Evolutionary conservation across 2,888 invertebrate species (phyloP).

Genomic region (Pandemis corylana): DNA sequence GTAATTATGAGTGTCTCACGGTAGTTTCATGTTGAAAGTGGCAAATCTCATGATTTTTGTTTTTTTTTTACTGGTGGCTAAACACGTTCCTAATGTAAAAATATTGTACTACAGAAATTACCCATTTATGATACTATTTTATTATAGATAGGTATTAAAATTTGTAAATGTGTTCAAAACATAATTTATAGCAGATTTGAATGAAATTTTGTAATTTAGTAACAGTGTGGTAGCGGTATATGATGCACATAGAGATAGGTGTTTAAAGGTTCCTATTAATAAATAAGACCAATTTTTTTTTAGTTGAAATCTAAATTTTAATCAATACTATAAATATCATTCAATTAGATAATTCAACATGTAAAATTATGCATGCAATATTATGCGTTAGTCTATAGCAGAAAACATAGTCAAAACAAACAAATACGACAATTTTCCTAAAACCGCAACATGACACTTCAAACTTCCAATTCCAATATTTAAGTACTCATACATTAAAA

Average conservation of each 20-base stretch:
- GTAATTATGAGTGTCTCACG: no score
- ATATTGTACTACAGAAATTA: no score
- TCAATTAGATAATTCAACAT: not conserved
- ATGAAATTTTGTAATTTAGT: no score
- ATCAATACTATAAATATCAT: not conserved
- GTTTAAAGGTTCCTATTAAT: not conserved
- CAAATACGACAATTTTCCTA: not conserved
- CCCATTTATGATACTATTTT: no score
- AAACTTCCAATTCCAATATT: not conserved
- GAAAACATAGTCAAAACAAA: not conserved
- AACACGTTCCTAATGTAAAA: no score
- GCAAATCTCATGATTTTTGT: no score
- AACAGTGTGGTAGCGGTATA: no score
- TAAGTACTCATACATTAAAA: not conserved
- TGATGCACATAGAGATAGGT: not conserved
- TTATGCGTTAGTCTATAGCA: not conserved
- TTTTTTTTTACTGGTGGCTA: no score
- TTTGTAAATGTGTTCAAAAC: not conserved
- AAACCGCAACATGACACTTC: not conserved
- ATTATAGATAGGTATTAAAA: no score
- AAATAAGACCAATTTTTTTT: not conserved
- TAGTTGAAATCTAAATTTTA: not conserved
- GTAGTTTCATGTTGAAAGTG: no score
- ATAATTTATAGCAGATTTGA: no score
- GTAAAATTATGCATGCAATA: constrained; percentile 8